Evolutionary conservation across 2,113 vertebrate species (phyloP), one percentile per base, ranked within the genome.

Genomic region (Rhipidura dahli): DNA sequence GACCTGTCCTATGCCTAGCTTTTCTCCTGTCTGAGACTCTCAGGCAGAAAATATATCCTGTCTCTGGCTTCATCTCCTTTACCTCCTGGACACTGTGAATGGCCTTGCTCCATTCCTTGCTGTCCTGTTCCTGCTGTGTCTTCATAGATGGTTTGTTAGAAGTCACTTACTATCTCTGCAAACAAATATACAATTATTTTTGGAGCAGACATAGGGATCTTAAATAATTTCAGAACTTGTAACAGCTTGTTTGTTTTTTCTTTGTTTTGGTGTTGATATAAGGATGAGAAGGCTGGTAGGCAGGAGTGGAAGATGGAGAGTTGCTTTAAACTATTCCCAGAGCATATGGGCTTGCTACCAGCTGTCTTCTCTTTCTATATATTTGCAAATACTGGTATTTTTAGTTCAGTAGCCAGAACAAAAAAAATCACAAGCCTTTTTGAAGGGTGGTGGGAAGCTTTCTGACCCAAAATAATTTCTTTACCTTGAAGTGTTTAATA

Each of bases 131-230:
- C 51, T 33, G 30, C 64, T 35, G 11, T 23, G 19, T 15, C 22
- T 17, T 1, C 7, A 7, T 6, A 28, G 60, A 49, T 31, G 42
- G 40, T 37, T 51, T 35, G 2, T 13, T 22, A 17, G 15, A 10
- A n/a, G 44, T 33, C 37, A 19, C 20, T 35, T 9, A 9, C 11
- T 50, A 21, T 10, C 45, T 65, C 56, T 27, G 11, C 21, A 44
- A 27, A 10, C 28, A 57, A 39, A 42, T 15, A 60, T 2, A 11
- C 31, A 53, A 23, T 11, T 2, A 2, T 2, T 33, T 69, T 61
- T 49, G 20, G n/a, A 53, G 60, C n/a, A 82, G 18, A 11, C 0
- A 0, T 17, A 9, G 26, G 5, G 11, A 19, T 49, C 23, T 5
- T 23, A 68, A 75, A 31, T 27, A 1, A 0, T 39, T 85, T 68